phyloP scores from a whole-genome alignment of 2,113 vertebrate species.

The Cervus canadensis region DNA sequence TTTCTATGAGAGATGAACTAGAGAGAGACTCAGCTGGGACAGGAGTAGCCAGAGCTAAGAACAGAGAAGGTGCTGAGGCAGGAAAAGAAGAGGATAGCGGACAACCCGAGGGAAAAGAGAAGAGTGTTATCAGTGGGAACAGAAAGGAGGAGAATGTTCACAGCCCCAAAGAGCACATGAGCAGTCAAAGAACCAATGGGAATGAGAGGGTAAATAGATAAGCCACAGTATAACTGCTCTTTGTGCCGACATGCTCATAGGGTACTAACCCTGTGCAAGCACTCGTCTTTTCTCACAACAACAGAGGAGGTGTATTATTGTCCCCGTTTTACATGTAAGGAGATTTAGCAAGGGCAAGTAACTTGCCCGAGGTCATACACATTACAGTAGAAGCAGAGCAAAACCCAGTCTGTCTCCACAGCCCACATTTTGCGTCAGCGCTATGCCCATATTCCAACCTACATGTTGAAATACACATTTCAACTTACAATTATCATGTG shows the following conservation, averaged over 20 bases:
- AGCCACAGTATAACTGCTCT: not conserved
- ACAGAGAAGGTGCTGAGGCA: not conserved
- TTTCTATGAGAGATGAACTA: not conserved
- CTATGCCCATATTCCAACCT: not conserved
- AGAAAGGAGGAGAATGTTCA: not conserved
- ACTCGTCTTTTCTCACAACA: not conserved
- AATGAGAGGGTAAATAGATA: not conserved
- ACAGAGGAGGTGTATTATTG: too few species aligned
- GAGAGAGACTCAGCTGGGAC: not conserved
- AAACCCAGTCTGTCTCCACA: not conserved
- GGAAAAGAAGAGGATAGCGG: not conserved
- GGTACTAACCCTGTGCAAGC: too few species aligned
- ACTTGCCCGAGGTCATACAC: not conserved
- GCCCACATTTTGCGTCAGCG: not conserved
- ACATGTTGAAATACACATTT: not conserved
- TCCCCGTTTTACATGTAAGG: not conserved
- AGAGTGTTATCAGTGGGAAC: not conserved
- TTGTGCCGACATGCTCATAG: accelerated
- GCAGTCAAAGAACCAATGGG: too few species aligned
- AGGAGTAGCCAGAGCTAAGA: not conserved
- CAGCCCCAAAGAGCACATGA: not conserved
- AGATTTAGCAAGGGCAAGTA: not conserved
- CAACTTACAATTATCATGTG: not conserved
- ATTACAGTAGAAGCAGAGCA: not conserved
- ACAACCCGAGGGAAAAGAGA: not conserved